These are phyloP conservation scores for Adelognathus sp. DNA, from an alignment of 2,888 invertebrate genomes.

Conservation along the genomic window DNA sequence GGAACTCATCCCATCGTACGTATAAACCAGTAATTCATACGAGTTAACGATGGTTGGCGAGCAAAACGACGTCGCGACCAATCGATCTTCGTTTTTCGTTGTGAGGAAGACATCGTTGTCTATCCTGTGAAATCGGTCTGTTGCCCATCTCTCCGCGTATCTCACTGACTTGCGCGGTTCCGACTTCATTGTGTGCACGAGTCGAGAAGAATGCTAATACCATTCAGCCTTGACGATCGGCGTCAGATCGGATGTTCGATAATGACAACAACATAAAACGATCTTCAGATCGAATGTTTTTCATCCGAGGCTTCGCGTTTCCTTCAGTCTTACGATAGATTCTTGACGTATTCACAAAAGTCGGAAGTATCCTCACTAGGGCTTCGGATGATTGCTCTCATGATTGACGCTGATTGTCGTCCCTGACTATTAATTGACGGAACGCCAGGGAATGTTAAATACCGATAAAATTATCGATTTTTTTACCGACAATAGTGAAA, in stretches of 20 bases:
- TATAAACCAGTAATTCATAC: neutral
- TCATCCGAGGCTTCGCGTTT: neutral
- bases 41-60: slow-evolving; percentile 7
- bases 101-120: neutral
- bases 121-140: slow-evolving; percentile 27
- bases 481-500: slow-evolving; percentile 13
- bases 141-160: slow-evolving; percentile 16
- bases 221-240: slow-evolving; percentile 63
- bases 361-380: slow-evolving; percentile 11
- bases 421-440: slow-evolving; percentile 31
- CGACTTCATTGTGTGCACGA: neutral
- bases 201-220: slow-evolving; percentile 57
- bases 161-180: neutral
- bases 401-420: slow-evolving; percentile 31
- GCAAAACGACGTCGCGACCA: neutral
- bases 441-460: slow-evolving; percentile 18
- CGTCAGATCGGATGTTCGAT: slow-evolving; percentile 50
- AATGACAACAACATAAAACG: slow-evolving; percentile 36
- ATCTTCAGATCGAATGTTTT: neutral
- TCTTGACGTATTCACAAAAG: neutral
- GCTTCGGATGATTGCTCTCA: slow-evolving; percentile 13
- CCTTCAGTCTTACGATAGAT: neutral
- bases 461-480: neutral
- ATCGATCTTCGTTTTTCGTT: neutral
- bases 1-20: neutral